Evolutionary conservation across 2,888 invertebrate genomes (phyloP), one percentile per base, ranked within the genome.

Genomic region (Chromoteleia sp.): DNA sequence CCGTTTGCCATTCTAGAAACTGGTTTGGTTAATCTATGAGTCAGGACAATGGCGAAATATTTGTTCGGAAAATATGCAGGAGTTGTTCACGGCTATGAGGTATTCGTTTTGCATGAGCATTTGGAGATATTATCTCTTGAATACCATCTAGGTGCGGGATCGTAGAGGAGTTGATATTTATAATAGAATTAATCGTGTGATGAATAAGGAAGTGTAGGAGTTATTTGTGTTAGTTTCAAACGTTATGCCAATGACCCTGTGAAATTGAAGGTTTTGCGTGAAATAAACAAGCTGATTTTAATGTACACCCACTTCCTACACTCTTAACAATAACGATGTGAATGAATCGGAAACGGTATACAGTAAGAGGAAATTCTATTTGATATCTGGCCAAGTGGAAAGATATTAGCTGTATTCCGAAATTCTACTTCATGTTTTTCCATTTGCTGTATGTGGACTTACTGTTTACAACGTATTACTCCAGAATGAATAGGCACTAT

Each of bases 51-150:
- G 25, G 12, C 10, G n/a, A 45, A 43, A 61, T 45, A 61, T 59
- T 19, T 59, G 61, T 45, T 43, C 7, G 59, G 7, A 29, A 59
- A 59, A 59, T 59, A 25, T 41, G 41, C 41, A 14, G 1, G n/a
- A 36, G 8, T 41, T 58, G 41, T 58, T 39, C 59, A 29, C 12
- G 43, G 43, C 30, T 43, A 43, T 39, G 12, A 58, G 25, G 21
- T 39, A 14, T 58, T 39, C 39, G 58, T 58, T 58, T 58, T 25
- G 30, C 39, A 58, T 39, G 58, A 58, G 21, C 58, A 36, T 52
- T 54, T n/a, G 17, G n/a, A 17, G 17, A 12, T 54, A 30, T 19
- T 33, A 36, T 36, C 36, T 10, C 19, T 8, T 7, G 30, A 30
- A 52, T 29, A 15, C 14, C 14, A 30, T 12, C 15, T 15, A 33